Base-by-base conservation (phyloP, 2,113 vertebrate species). In the Dasyprocta punctata region DNA sequence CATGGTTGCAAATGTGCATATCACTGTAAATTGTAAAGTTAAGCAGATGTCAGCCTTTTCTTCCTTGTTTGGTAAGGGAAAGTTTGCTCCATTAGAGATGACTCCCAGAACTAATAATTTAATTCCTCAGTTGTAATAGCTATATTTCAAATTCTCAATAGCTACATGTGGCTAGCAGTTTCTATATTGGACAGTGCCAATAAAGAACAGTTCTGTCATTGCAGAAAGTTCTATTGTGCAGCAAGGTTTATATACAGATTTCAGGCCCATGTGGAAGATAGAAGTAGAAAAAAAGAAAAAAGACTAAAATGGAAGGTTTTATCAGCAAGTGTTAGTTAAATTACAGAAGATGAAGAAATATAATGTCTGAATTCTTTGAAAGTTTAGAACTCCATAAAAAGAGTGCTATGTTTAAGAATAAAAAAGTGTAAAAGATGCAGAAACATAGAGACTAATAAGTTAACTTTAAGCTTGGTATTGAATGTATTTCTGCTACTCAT, bases 371-470 rank as follows among this genome's bases (percentile, higher is more conserved):
- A 61, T 94, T 86, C 24, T 73, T 69, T 92, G 63, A 30, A 92
- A 93, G 63, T 88, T 95, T 86, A 92, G 56, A 65, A n/a, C 22
- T 88, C 58, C 69, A 7, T 82, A 56, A 93, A 61, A 83, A 69
- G n/a, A 54, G 26, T 67, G 86, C 78, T 87, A 95, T 75, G 44
- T 30, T 49, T 26, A 75, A 63, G 56, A 85, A 71, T 58, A 28
- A 87, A 92, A 84, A 65, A 36, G 0, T 41, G 87, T 58, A 69
- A 77, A 56, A 19, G 60, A 77, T 47, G 17, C 1, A 84, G 86
- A 91, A 80, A 84, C 49, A 38, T 1, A 85, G 49, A 12, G 14
- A 73, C 49, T 71, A 65, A 54, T 16, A 92, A 19, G 11, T 81
- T 73, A 96, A 65, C 36, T 36, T 84, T 80, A 47, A 83, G 19